Percentiles rank a stretch among this genome's conserved stretches.
Evolutionary conservation across 2,797 vertebrate genomes (phyloP).

Genomic region (Ceyx erithaca): DNA sequence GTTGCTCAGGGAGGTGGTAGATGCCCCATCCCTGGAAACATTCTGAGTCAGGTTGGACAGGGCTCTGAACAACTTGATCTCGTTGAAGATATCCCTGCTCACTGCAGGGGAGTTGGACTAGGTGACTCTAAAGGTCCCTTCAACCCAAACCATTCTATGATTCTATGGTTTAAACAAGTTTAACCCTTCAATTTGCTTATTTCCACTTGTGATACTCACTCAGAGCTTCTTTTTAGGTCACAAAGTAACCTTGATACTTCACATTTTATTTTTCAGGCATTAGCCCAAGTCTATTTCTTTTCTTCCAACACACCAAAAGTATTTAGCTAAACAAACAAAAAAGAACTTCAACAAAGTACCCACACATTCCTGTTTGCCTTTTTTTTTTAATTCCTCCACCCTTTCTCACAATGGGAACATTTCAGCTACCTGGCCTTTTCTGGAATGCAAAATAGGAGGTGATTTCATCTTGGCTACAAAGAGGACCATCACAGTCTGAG

Average conservation of each 20-base stretch:
- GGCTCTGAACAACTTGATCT: background rate
- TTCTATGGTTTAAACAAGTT: background rate
- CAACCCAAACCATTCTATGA: background rate
- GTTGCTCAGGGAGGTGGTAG: background rate
- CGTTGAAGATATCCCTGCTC: background rate
- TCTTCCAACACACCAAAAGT: background rate
- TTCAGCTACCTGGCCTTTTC: conserved; percentile 23
- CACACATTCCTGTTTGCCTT: background rate
- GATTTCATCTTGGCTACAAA: background rate
- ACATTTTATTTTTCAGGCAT: background rate
- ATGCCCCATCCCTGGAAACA: background rate
- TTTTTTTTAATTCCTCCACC: background rate
- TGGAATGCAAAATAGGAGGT: background rate
- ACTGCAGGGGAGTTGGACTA: background rate
- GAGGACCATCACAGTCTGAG: background rate
- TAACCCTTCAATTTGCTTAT: background rate
- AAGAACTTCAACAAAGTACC: fast-evolving
- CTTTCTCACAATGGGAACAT: background rate
- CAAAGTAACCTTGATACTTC: background rate
- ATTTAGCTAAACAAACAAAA: background rate
- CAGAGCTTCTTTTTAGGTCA: background rate
- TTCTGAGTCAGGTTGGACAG: background rate
- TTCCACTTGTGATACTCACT: background rate
- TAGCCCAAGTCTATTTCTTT: background rate
- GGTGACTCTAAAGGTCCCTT: background rate